These are phyloP conservation scores for Lateolabrax maculatus DNA, from an alignment of 2,797 vertebrate species.

Conservation along the genomic window DNA sequence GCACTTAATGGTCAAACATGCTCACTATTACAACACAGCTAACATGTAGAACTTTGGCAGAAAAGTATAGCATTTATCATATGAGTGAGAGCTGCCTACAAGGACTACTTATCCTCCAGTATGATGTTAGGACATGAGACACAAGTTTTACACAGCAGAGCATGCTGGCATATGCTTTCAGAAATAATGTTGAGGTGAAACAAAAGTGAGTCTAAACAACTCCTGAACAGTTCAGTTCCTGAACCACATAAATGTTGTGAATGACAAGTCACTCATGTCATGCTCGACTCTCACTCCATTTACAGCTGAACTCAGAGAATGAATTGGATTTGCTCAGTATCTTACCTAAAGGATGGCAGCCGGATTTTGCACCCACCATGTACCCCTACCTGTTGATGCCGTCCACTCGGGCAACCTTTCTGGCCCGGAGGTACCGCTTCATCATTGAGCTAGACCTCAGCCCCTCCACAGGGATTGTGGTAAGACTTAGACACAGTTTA, in stretches of 20 bases:
- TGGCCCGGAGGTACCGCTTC: conserved; percentile 96
- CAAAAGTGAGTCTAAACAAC: not conserved
- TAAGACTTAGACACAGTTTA: conserved; percentile 75
- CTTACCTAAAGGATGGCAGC: conserved; percentile 94
- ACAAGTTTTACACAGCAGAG: too few relatives aligned
- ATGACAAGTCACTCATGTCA: not conserved
- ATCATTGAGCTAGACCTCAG: conserved; percentile 98
- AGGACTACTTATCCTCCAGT: not conserved
- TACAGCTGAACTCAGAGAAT: conserved; percentile 89
- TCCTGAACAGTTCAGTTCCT: not conserved
- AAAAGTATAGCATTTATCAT: not conserved
- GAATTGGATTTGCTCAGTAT: conserved; percentile 94
- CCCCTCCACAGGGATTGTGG: conserved; percentile 98
- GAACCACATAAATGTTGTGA: not conserved
- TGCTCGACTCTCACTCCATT: not conserved
- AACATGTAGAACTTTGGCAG: too few relatives aligned
- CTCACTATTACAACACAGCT: too few relatives aligned
- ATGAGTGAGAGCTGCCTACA: too few relatives aligned
- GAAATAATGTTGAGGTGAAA: not conserved
- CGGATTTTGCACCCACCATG: conserved; percentile 83
- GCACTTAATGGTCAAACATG: too few relatives aligned
- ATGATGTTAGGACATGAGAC: too few relatives aligned
- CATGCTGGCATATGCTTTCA: too few relatives aligned
- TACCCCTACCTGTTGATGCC: conserved; percentile 91
- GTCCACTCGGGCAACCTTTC: conserved; percentile 93